Evolutionary conservation across 1,140 invertebrate genomes (phyloP).

Genomic region (Cepaea nemoralis): DNA sequence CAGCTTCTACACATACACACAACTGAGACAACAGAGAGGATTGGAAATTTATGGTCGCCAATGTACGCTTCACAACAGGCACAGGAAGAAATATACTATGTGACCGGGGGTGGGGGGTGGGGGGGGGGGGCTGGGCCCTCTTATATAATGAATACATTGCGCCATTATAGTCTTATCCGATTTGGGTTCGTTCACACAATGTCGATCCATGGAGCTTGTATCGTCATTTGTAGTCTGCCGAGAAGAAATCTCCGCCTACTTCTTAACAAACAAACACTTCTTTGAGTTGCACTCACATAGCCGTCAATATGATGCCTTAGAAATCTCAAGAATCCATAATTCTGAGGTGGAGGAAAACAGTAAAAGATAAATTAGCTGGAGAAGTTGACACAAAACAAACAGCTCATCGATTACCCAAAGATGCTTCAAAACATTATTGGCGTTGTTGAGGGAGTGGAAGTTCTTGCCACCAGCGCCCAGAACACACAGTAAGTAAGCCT

Average conservation of each 20-base stretch:
- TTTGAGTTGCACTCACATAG: neutral
- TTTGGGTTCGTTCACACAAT: too few species aligned
- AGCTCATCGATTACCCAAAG: constrained; percentile 8
- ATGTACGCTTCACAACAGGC: too few species aligned
- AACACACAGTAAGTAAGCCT: constrained; percentile 2
- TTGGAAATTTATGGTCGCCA: too few species aligned
- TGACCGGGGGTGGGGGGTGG: too few species aligned
- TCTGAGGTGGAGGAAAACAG: neutral
- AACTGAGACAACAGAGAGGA: too few species aligned
- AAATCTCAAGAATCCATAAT: constrained; percentile 6
- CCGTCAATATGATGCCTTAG: neutral
- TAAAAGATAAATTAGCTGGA: constrained; percentile 2
- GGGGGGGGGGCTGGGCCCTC: too few species aligned
- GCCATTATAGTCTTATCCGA: too few species aligned
- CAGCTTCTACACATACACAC: too few species aligned
- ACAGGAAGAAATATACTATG: too few species aligned
- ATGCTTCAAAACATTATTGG: constrained; percentile 13
- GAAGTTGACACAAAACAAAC: constrained; percentile 6
- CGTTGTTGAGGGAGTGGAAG: neutral
- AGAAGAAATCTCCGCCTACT: constrained; percentile 9
- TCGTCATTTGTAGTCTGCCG: too few species aligned
- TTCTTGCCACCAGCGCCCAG: neutral
- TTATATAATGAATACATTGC: too few species aligned
- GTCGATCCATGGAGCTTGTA: too few species aligned
- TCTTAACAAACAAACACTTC: constrained; percentile 3